Base-by-base conservation (phyloP, 2,797 vertebrate genomes). In the Anabacerthia variegaticeps region DNA sequence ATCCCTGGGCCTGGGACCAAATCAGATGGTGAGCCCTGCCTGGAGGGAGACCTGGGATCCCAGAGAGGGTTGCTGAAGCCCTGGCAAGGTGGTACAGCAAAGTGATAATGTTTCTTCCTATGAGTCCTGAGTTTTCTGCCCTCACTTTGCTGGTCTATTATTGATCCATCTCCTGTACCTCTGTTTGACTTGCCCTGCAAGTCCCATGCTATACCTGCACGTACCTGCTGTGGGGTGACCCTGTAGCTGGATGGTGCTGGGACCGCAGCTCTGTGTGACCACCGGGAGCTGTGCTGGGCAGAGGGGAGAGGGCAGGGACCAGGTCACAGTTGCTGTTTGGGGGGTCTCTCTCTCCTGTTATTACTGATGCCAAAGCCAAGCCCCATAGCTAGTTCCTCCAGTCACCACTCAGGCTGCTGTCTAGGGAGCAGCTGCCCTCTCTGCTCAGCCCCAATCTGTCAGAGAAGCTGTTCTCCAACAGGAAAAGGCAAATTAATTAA, bases 401-500 rank as follows among this genome's bases (percentile, higher is more conserved):
- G 73, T 19, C 2, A 2, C 66, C 2, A 1, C 65, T 73, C 6
- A 18, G 67, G 51, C 82, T 69, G 30, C 67, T 69, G 55, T 12
- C 51, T 4, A 6, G 24, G 59, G 39, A 62, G 62, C 66, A 62
- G 73, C 79, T 89, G 74, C 80, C 89, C 87, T 92, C 76, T 84
- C 77, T 62, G 68, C 80, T 71, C 48, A 6, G 61, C 87, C 78
- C 56, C 92, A 84, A 14, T 95, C 93, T 93, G 93, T 89, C 94
- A 93, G 80, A 69, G 39, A 82, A 93, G 75, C 92, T 85, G 8
- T 58, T 94, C 61, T 93, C 54, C 69, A 48, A 44, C 59, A 86
- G 93, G 65, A 95, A 97, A 90, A 96, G 93, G 81, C 93, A 91
- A 86, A 86, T 96, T 94, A 94, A 96, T 94, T 95, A 77, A 89